Conservation (phyloP, 2,113 vertebrate species). For the Sterrhoptilus dennistouni region DNA sequence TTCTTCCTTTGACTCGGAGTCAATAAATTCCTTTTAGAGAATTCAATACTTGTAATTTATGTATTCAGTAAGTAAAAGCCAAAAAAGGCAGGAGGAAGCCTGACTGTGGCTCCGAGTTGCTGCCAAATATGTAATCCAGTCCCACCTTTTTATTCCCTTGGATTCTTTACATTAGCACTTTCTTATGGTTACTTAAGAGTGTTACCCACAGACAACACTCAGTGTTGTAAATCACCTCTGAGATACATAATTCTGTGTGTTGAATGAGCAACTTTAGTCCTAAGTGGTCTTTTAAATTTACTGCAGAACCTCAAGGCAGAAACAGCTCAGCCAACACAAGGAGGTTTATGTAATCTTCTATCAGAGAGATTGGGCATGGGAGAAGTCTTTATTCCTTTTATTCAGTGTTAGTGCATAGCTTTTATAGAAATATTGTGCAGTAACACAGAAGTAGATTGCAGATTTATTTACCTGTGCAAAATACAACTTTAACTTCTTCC, state of each 20-base stretch:
- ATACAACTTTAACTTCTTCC: slow-evolving; percentile 87
- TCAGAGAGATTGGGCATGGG: neutral
- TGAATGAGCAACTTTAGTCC: neutral
- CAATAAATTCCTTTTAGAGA: neutral
- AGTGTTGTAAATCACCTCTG: neutral
- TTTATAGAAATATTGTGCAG: neutral
- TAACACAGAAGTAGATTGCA: neutral
- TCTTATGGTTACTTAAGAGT: neutral
- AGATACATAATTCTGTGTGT: neutral
- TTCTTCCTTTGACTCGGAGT: neutral
- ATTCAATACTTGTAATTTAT: neutral
- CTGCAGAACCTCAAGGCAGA: neutral
- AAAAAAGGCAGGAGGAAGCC: neutral
- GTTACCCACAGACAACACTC: neutral
- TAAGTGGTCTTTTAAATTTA: neutral
- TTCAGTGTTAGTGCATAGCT: neutral
- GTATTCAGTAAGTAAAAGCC: neutral
- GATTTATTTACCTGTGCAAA: slow-evolving; percentile 82
- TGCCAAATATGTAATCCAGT: neutral
- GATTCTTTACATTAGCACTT: neutral
- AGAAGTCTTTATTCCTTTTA: neutral
- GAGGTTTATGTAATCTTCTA: neutral
- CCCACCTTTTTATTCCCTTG: neutral
- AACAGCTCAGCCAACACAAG: neutral
- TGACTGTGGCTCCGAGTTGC: neutral